Percentiles rank a stretch among this genome's conserved stretches.
phyloP scores from a whole-genome alignment of 2,797 vertebrate genomes.

The Phoebastria nigripes region DNA sequence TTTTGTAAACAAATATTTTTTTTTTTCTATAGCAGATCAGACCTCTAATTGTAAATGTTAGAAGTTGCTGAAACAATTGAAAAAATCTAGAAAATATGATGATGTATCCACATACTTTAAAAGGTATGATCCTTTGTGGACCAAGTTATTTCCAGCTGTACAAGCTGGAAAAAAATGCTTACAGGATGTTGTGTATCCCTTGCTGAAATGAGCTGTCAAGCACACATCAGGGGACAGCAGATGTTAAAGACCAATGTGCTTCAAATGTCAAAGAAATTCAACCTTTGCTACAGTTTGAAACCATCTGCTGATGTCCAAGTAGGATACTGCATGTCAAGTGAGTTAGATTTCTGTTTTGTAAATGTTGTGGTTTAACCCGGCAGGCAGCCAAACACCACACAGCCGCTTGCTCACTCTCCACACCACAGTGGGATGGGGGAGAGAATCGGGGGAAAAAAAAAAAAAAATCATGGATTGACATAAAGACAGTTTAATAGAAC shows the following conservation, averaged over 20 bases:
- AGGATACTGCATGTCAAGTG: slow-evolving; percentile 30
- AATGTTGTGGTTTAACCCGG: no score
- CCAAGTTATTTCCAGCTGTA: not conserved
- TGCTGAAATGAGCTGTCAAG: slow-evolving; percentile 56
- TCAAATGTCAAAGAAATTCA: slow-evolving; percentile 62
- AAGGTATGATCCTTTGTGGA: not conserved
- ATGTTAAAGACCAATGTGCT: slow-evolving; percentile 52
- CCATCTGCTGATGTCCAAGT: slow-evolving; percentile 44
- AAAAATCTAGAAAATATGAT: not conserved
- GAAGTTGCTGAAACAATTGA: not conserved
- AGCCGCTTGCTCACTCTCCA: no score
- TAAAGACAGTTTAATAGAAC: no score
- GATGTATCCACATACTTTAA: not conserved
- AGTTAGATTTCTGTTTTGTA: not conserved
- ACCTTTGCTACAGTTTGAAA: slow-evolving; percentile 40
- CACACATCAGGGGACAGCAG: slow-evolving; percentile 41
- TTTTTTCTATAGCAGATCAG: not conserved
- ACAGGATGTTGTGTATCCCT: not conserved
- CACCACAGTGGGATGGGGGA: no score
- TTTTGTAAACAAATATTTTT: not conserved
- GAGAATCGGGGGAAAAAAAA: no score
- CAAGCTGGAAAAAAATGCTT: not conserved
- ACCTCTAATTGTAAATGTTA: not conserved
- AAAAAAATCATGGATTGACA: no score
- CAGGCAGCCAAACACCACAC: no score